Evolutionary conservation across 2,888 invertebrate species (phyloP).

Genomic region (Portevinia maculata): DNA sequence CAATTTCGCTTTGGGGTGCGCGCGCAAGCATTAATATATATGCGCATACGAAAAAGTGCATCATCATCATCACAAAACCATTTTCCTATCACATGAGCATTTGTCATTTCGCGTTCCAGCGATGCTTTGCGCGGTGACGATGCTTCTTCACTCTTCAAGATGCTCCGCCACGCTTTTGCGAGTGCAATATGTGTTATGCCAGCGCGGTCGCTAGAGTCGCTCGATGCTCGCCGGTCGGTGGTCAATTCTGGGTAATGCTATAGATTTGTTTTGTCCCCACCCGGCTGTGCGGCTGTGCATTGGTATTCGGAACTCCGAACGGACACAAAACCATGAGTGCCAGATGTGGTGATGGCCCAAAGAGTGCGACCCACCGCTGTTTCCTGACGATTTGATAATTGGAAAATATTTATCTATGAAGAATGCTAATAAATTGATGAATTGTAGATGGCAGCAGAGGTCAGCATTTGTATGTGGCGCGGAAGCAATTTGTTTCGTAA

Average conservation of each 20-base stretch:
- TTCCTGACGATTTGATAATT: constrained; percentile 70
- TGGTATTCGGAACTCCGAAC: constrained; percentile 29
- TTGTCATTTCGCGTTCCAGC: constrained; percentile 69
- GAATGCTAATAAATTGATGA: constrained; percentile 65
- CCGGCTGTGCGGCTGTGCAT: constrained; percentile 1
- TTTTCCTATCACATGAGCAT: constrained; percentile 68
- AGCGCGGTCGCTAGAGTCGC: neutral
- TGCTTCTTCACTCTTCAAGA: constrained; percentile 10
- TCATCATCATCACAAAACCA: constrained; percentile 60
- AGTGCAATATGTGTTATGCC: constrained; percentile 13
- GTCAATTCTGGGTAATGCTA: constrained; percentile 53
- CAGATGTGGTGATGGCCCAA: constrained; percentile 35
- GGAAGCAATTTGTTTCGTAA: constrained; percentile 61
- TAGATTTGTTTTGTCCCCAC: constrained; percentile 58
- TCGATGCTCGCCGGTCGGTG: constrained; percentile 34
- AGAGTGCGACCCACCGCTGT: constrained; percentile 67
- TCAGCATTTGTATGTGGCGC: constrained; percentile 49
- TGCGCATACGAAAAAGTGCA: constrained; percentile 24
- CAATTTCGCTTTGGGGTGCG: constrained; percentile 68
- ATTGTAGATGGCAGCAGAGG: constrained; percentile 55
- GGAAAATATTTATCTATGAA: constrained; percentile 70
- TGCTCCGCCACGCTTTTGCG: neutral
- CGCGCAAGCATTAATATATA: constrained; percentile 19
- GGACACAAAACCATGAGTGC: neutral
- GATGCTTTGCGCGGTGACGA: constrained; percentile 18